Base-by-base conservation (phyloP, 2,888 invertebrate genomes). In the Agelastica alni region DNA sequence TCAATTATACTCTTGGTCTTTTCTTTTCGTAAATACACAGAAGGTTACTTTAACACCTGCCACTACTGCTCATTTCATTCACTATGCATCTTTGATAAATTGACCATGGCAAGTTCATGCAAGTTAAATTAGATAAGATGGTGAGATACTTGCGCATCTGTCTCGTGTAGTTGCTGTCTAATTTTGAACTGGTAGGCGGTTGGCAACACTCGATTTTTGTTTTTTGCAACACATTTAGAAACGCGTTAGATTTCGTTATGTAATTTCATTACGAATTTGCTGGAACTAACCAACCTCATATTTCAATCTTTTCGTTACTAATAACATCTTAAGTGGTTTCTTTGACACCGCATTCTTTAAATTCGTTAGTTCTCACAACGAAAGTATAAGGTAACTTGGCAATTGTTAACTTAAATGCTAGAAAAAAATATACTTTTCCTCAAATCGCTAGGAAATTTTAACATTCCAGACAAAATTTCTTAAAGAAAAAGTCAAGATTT, bases 51-150 rank as follows among this genome's bases (percentile, higher is more conserved):
- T 26, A 39, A 31, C 48, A 48, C 48, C 48, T 48, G 48, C 17
- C 48, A 22, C 20, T 30, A 14, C 7, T 18, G 18, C 6, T 31
- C 20, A 20, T 41, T 48, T 41, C 39, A 48, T 41, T 48, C 39
- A 48, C 18, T 39, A 48, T 39, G 30, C 14, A 28, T 17, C 28
- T 47, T 9, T 47, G 47, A 47, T 39, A 37, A 47, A 47, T 47
- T 37, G 28, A 12, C 34, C 26, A 28, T 28, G 34, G 17, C 39
- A 39, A 39, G 47, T 47, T 47, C 39, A 39, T 30, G 47, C 32
- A 32, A 47, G 16, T 37, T 36, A 37, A 47, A 37, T 39, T 39
- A 20, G 32, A 32, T n/a, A 45, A 10, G 16, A n/a, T 36, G 14
- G 17, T 17, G 17, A 36, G 36, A 36, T 36, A 17, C 17, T 17